Percentiles rank a stretch among this genome's conserved stretches.
These are phyloP conservation scores for Anadara kagoshimensis DNA, from an alignment of 1,140 invertebrate genomes.

Conservation along the genomic window DNA sequence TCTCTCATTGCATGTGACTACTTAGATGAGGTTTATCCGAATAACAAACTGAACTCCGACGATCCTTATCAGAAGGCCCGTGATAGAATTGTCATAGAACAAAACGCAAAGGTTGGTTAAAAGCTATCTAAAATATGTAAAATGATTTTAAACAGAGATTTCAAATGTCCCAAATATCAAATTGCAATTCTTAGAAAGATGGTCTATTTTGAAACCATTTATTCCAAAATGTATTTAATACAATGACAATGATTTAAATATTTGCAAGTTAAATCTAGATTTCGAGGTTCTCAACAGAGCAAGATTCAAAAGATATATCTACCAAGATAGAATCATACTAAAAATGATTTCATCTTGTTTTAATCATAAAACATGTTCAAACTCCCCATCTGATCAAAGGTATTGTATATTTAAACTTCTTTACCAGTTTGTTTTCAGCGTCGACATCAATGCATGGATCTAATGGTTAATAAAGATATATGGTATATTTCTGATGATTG, in stretches of 20 bases:
- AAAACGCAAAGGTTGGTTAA: slow-evolving; percentile 59
- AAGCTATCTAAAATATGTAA: not conserved
- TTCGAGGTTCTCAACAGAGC: not conserved
- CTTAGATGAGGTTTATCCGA: slow-evolving; percentile 85
- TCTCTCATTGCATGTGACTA: slow-evolving; percentile 89
- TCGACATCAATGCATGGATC: too few species aligned
- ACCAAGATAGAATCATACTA: too few species aligned
- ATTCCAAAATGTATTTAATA: not conserved
- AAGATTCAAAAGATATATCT: too few species aligned
- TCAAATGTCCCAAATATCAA: too few species aligned
- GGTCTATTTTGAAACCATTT: not conserved
- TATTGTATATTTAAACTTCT: too few species aligned
- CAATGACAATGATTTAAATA: not conserved
- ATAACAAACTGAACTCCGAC: slow-evolving; percentile 80
- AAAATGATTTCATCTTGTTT: too few species aligned
- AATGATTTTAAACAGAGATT: too few species aligned
- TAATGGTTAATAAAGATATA: too few species aligned
- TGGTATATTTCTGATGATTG: too few species aligned
- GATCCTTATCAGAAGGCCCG: slow-evolving; percentile 86
- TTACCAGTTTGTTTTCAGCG: too few species aligned
- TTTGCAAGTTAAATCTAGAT: not conserved
- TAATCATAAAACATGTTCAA: too few species aligned
- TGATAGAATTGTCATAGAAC: slow-evolving; percentile 86
- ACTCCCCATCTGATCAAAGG: too few species aligned
- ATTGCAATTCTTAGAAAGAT: not conserved